Conservation (phyloP, 2,888 invertebrate genomes). For the Drosophila eohydei region DNA sequence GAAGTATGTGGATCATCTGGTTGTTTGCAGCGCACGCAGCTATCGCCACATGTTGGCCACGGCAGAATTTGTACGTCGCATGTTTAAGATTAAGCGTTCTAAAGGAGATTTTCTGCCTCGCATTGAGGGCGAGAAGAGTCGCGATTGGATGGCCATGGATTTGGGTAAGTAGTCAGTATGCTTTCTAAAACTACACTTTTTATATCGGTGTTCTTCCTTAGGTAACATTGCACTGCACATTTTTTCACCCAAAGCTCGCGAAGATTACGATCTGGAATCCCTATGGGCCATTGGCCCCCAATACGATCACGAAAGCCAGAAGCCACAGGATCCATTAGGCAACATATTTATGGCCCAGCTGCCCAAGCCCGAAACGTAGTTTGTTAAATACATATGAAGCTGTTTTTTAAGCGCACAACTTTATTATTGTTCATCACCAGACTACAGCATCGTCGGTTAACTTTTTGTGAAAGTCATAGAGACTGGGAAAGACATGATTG, state of each 20-base stretch:
- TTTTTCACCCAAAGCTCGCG: constrained; percentile 89
- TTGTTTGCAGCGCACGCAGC: constrained; percentile 91
- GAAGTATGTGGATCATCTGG: constrained; percentile 94
- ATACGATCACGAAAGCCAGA: constrained; percentile 90
- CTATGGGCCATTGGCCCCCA: constrained; percentile 95
- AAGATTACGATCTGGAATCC: constrained; percentile 93
- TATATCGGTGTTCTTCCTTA: constrained; percentile 77
- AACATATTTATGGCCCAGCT: constrained; percentile 86
- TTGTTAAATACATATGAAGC: constrained; percentile 3
- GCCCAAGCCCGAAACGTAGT: constrained; percentile 28
- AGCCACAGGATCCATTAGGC: constrained; percentile 87
- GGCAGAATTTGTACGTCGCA: constrained; percentile 90
- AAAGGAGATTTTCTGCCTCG: constrained; percentile 89
- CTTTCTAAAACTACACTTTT: neutral
- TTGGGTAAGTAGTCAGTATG: constrained; percentile 87
- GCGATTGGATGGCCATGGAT: constrained; percentile 96
- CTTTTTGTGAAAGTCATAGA: constrained; percentile 86
- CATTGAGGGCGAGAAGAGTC: constrained; percentile 91
- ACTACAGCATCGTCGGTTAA: constrained; percentile 78
- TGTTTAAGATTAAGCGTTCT: constrained; percentile 90
- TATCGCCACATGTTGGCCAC: constrained; percentile 90
- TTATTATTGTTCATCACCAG: constrained; percentile 72
- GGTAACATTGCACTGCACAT: constrained; percentile 97
- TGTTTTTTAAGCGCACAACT: constrained; percentile 12
- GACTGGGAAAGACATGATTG: constrained; percentile 85